These are phyloP conservation scores for Euphonia xanthogaster DNA, from an alignment of 2,797 vertebrate species.

Conservation along the genomic window DNA sequence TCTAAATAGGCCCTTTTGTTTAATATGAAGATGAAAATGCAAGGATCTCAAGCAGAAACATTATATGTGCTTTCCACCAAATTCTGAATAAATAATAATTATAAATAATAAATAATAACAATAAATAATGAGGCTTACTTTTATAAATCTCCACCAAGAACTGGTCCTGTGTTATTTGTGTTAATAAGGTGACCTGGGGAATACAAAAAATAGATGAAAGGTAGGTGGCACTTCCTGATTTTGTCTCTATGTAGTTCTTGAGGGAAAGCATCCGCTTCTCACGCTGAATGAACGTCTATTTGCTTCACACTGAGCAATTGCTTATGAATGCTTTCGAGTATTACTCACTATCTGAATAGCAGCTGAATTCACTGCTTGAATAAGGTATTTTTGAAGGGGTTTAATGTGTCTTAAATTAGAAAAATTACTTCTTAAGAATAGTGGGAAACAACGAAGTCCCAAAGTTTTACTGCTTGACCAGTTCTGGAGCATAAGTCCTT, in stretches of 20 bases:
- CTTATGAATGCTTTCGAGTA: background rate
- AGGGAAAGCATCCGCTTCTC: background rate
- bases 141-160: background rate
- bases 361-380: background rate
- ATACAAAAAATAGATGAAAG: background rate
- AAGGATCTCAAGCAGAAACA: background rate
- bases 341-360: background rate
- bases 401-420: background rate
- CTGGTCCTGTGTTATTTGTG: background rate
- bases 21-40: background rate
- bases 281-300: background rate
- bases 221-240: background rate
- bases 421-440: background rate
- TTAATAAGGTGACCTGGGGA: background rate
- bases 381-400: background rate
- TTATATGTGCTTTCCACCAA: background rate
- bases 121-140: background rate
- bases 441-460: background rate
- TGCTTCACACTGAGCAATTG: background rate
- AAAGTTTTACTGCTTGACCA: background rate
- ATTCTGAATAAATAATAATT: background rate
- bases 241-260: background rate
- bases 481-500: background rate
- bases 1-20: background rate
- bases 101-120: too few relatives aligned